A percentile compares a stretch with the other conserved stretches of the same genome.
Evolutionary conservation across 2,797 vertebrate species (phyloP).

Genomic region (Darevskia mixta): DNA sequence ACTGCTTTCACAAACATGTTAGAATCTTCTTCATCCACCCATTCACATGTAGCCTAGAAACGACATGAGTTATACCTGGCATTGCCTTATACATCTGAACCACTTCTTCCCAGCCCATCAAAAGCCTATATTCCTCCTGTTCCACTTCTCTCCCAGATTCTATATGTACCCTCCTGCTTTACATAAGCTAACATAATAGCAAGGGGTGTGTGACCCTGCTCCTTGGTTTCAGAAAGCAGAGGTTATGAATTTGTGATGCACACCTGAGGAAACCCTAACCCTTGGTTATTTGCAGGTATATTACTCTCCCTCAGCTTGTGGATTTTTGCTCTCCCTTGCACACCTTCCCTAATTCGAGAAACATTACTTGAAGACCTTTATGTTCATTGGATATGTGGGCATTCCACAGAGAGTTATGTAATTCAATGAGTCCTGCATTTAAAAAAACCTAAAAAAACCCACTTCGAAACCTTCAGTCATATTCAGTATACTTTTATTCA

Average conservation of each 20-base stretch:
- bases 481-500: constrained; percentile 16
- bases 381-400: not conserved
- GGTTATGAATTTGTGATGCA: not conserved
- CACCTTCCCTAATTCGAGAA: no score
- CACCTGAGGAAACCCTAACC: not conserved
- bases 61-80: not conserved
- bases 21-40: not conserved
- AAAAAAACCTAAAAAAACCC: not conserved
- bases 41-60: not conserved
- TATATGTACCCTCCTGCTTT: not conserved
- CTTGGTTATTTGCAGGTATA: not conserved
- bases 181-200: not conserved
- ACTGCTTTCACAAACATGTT: not conserved
- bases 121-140: not conserved
- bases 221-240: not conserved
- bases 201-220: no score
- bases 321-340: not conserved
- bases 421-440: not conserved
- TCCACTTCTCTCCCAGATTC: not conserved
- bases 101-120: not conserved
- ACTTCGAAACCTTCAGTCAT: constrained; percentile 1
- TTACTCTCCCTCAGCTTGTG: not conserved
- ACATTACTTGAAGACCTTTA: not conserved
- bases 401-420: not conserved
- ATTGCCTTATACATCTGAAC: not conserved